phyloP scores from a whole-genome alignment of 2,113 vertebrate genomes.

The Marmota monax region DNA sequence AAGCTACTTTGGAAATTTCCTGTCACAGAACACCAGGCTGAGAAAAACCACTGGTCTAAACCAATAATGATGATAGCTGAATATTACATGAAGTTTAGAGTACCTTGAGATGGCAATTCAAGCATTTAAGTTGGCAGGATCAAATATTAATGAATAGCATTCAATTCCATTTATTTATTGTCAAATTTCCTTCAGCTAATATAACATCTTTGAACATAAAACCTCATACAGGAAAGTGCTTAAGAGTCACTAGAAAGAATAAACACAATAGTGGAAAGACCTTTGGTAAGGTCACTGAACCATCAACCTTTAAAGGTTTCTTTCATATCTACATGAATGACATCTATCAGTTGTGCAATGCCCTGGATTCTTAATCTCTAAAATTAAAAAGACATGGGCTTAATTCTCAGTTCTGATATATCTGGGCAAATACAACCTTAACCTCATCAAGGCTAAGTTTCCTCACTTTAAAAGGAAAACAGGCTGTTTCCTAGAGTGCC shows the following conservation, averaged over 20 bases:
- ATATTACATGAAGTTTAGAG: background rate
- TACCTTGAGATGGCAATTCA: background rate
- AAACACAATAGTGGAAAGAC: background rate
- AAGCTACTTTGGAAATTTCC: background rate
- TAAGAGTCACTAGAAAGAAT: background rate
- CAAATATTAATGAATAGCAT: conserved; percentile 6
- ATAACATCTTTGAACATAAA: background rate
- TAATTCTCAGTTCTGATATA: conserved; percentile 30
- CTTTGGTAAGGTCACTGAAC: background rate
- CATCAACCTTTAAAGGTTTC: background rate
- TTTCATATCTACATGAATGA: background rate
- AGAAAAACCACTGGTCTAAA: background rate
- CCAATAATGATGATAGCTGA: background rate
- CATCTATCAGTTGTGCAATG: background rate
- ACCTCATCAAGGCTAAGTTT: background rate
- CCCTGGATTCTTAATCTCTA: background rate
- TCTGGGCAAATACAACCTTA: background rate
- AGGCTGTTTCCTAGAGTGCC: background rate
- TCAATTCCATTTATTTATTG: conserved; percentile 24
- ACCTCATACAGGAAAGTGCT: conserved; percentile 17
- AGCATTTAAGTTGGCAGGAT: background rate
- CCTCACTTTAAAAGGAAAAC: background rate
- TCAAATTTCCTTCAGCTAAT: conserved; percentile 1
- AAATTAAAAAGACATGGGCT: background rate
- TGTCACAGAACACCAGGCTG: background rate